Evolutionary conservation across 2,797 vertebrate genomes (phyloP).

Genomic region (Anniella stebbinsi): DNA sequence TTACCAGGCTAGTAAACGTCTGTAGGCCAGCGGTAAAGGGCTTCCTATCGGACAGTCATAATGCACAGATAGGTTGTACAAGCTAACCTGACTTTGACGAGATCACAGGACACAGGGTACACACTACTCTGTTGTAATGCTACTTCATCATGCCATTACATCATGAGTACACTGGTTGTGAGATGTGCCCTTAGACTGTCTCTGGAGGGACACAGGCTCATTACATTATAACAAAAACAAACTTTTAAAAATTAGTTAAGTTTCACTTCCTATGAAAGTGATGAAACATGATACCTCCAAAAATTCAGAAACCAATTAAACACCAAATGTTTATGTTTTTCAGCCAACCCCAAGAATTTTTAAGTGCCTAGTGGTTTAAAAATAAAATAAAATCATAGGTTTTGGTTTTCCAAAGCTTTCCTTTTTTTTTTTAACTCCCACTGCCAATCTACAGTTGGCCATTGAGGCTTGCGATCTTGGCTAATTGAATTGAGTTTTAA

Average conservation of each 20-base stretch:
- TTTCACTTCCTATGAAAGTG: background rate
- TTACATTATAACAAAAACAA: no score
- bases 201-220: background rate
- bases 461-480: background rate
- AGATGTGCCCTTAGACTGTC: background rate
- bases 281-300: background rate
- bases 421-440: background rate
- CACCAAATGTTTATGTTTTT: background rate
- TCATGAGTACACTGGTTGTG: background rate
- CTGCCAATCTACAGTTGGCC: background rate
- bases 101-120: background rate
- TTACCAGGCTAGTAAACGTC: background rate
- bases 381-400: background rate
- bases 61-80: background rate
- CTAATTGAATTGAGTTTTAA: background rate
- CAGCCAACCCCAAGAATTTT: background rate
- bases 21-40: background rate
- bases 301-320: constrained; percentile 1
- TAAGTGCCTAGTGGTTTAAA: background rate
- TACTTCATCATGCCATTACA: background rate
- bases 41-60: background rate
- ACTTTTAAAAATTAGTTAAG: background rate
- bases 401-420: background rate
- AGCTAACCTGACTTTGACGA: background rate
- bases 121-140: background rate